These are phyloP conservation scores for Hirudinaria manillensis DNA, from an alignment of 2,888 invertebrate species.

Conservation along the genomic window DNA sequence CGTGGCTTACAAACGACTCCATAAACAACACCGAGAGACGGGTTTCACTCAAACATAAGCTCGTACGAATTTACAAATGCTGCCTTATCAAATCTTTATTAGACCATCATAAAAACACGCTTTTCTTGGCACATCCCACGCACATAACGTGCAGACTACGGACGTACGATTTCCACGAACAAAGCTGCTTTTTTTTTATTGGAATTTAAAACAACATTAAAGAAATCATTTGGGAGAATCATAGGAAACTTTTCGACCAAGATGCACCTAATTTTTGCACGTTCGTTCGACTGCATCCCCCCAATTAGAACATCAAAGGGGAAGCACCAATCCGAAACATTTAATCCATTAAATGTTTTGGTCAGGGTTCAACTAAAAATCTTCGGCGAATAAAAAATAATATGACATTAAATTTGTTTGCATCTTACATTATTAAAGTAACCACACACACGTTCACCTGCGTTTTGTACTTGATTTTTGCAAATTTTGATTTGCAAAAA, in stretches of 20 bases:
- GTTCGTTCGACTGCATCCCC: not conserved
- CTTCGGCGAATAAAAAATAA: not conserved
- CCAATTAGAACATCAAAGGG: slow-evolving; percentile 12
- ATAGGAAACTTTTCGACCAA: slow-evolving; percentile 6
- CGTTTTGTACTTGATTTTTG: slow-evolving; percentile 12
- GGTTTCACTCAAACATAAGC: too few relatives aligned
- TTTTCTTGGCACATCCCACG: too few relatives aligned
- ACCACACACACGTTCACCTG: not conserved
- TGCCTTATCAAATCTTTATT: too few relatives aligned
- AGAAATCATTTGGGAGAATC: not conserved
- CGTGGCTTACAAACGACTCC: too few relatives aligned
- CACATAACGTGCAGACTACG: too few relatives aligned
- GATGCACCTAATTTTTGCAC: slow-evolving; percentile 8
- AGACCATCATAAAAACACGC: too few relatives aligned
- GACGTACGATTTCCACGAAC: not conserved
- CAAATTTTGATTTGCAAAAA: slow-evolving; percentile 11
- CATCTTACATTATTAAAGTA: not conserved
- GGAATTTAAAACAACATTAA: slow-evolving; percentile 10
- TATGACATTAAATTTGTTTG: not conserved
- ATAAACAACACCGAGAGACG: too few relatives aligned
- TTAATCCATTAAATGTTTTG: slow-evolving; percentile 12
- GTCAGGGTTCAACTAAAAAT: slow-evolving; percentile 2
- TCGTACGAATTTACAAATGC: too few relatives aligned
- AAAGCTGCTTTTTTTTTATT: not conserved
- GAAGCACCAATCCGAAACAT: slow-evolving; percentile 12